Base-by-base conservation (phyloP, 1,140 invertebrate genomes). In the Heliconius eleuchia region DNA sequence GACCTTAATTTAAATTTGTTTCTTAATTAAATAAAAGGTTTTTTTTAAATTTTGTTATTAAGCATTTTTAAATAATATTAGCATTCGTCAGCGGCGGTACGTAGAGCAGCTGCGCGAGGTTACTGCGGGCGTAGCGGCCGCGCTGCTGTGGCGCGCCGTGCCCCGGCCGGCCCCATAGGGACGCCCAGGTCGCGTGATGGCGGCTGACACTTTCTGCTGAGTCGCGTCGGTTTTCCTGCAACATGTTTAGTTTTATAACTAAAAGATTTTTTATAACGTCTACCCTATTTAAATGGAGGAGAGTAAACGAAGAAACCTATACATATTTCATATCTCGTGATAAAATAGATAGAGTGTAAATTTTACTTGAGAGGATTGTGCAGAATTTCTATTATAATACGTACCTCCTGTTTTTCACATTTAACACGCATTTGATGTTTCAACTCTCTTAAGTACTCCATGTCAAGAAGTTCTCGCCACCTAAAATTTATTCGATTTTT, bases 101-200 rank as follows among this genome's bases (percentile, higher is more conserved):
- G 71, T 93, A 92, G 0, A 94, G 84, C 27, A 94, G 81, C 19
- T 87, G 90, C 0, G 91, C 88, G 19, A 94, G 86, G 76, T 94
- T 94, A 77, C 85, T 92, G n/a, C 93, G 83, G 5, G 89, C 89
- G 80, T 92, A 93, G 7, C 88, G 85, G 18, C 93, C 93, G 0
- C 89, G 84, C 39, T 82, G 86, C 78, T 89, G 89, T 3, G 96
- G 96, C 0, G 96, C 96, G 2, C 96, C 96, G 85, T 97, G 96
- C 9, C 96, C 96, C 8, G 96, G 96, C 42, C 95, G 93, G 19
- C 96, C 96, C 96, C 96, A 97, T 78, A 97, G 93, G 9, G 94
- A 95, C 34, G 93, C 94, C 96, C 96, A 97, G 3, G 96, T 96
- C 77, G 95, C 95, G 86, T 96, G 96, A 84, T 97, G 96, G 71